Evolutionary conservation across 1,140 invertebrate genomes (phyloP).

Genomic region (Nymphalis io): DNA sequence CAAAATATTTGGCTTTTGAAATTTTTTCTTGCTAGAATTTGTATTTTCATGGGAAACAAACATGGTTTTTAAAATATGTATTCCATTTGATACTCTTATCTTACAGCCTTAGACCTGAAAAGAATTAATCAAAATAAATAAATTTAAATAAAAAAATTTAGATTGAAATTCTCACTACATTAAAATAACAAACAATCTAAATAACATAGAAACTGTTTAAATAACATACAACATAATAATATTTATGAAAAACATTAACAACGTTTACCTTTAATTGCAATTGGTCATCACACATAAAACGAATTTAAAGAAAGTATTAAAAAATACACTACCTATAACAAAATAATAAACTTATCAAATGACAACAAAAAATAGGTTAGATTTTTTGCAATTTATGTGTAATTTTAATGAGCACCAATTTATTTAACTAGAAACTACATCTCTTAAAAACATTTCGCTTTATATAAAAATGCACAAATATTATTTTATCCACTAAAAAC

Average conservation of each 20-base stretch:
- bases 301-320: neutral
- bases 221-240: neutral
- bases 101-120: slow-evolving; percentile 7
- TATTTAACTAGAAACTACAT: neutral
- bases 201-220: neutral
- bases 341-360: neutral
- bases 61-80: slow-evolving; percentile 47
- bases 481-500: slow-evolving; percentile 1
- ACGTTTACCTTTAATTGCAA: neutral
- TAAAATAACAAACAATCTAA: neutral
- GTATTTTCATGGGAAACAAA: slow-evolving; percentile 62
- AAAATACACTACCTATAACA: neutral
- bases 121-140: neutral
- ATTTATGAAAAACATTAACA: neutral
- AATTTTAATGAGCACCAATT: neutral
- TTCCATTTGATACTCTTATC: slow-evolving; percentile 28
- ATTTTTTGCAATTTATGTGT: neutral
- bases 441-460: neutral
- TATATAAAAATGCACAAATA: neutral
- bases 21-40: slow-evolving; percentile 57
- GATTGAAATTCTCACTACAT: neutral
- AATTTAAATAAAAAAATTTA: neutral
- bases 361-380: slow-evolving; percentile 11
- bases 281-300: neutral
- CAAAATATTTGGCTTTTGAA: slow-evolving; percentile 71